These are phyloP conservation scores for Elgaria multicarinata DNA, from an alignment of 2,113 vertebrate species.

Conservation along the genomic window DNA sequence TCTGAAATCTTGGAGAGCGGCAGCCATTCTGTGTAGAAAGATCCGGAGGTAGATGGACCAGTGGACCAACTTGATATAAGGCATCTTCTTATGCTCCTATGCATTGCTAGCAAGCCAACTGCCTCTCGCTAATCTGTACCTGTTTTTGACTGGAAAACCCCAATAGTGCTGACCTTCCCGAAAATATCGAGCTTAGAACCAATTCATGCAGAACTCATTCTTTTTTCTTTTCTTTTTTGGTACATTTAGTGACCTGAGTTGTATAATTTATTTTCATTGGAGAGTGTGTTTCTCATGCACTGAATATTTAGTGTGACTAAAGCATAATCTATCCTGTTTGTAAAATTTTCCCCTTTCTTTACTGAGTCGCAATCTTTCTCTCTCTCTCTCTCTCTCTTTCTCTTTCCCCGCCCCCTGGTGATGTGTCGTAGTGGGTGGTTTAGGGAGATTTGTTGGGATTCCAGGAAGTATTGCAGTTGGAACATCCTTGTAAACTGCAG, in stretches of 20 bases:
- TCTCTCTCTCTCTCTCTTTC: background rate
- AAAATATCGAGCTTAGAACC: background rate
- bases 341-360: background rate
- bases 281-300: background rate
- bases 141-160: background rate
- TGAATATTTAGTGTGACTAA: background rate
- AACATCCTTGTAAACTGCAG: conserved; percentile 3
- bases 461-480: conserved; percentile 2
- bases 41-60: background rate
- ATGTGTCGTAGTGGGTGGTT: conserved; percentile 16
- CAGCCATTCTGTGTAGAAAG: background rate
- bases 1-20: background rate
- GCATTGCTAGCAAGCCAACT: too few species aligned
- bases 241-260: background rate
- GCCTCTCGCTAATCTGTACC: background rate
- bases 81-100: too few species aligned
- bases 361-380: background rate
- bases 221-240: too few species aligned
- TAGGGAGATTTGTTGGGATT: background rate
- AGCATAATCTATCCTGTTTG: background rate
- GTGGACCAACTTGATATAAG: background rate
- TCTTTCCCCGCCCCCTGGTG: background rate
- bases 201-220: background rate
- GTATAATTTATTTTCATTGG: background rate
- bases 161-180: background rate